Evolutionary conservation across 2,797 vertebrate species (phyloP).

Genomic region (Dicrostonyx torquatus): DNA sequence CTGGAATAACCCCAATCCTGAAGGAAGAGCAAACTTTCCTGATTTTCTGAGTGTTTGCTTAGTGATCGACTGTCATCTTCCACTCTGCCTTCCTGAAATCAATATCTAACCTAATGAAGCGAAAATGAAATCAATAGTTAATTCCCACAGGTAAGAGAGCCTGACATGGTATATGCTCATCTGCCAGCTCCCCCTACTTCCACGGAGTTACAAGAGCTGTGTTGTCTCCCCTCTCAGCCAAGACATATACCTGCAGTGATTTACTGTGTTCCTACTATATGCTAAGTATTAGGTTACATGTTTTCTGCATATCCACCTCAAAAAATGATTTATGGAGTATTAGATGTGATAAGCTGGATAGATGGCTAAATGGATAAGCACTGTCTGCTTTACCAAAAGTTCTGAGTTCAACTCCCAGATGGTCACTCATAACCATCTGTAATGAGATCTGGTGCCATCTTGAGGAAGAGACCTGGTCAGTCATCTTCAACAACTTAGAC

Average conservation of each 20-base stretch:
- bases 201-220: neutral
- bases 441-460: too few species aligned
- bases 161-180: neutral
- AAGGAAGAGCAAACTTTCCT: conserved; percentile 27
- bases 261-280: neutral
- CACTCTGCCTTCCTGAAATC: conserved; percentile 60
- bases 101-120: conserved; percentile 76
- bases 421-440: too few species aligned
- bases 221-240: neutral
- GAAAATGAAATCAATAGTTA: conserved; percentile 80
- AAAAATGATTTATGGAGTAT: neutral
- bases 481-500: too few species aligned
- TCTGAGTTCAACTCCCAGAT: too few species aligned
- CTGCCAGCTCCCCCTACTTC: conserved; percentile 36
- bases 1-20: neutral
- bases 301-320: neutral
- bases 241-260: neutral
- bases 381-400: too few species aligned
- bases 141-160: conserved; percentile 66
- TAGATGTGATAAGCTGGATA: neutral
- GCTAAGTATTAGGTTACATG: neutral
- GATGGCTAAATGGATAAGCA: too few species aligned
- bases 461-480: too few species aligned
- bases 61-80: conserved; percentile 60
- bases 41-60: conserved; percentile 14